phyloP scores from a whole-genome alignment of 2,888 invertebrate genomes.

The Coenonympha glycerion region DNA sequence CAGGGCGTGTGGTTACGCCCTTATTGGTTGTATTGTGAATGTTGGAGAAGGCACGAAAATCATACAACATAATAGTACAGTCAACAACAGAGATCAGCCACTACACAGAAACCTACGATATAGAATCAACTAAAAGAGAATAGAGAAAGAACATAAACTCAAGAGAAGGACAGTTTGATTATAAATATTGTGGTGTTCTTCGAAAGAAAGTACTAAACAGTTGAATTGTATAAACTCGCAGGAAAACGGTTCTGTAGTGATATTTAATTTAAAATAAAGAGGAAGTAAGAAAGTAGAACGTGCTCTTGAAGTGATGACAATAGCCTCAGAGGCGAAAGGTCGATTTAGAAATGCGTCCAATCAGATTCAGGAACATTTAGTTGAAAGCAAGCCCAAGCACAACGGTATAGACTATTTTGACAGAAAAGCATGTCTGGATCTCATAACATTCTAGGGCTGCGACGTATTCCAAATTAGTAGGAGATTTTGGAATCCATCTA shows the following conservation, averaged over 20 bases:
- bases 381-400: constrained; percentile 73
- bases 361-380: constrained; percentile 48
- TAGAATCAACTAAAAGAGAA: constrained; percentile 65
- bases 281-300: constrained; percentile 51
- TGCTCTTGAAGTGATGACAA: constrained; percentile 54
- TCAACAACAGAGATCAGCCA: constrained; percentile 77
- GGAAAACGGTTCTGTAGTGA: constrained; percentile 27
- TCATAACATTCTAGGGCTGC: constrained; percentile 50
- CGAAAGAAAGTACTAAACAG: constrained; percentile 23
- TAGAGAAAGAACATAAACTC: constrained; percentile 41
- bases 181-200: constrained; percentile 41
- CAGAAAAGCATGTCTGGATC: constrained; percentile 58
- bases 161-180: constrained; percentile 35
- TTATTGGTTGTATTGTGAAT: constrained; percentile 73
- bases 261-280: constrained; percentile 42
- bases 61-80: constrained; percentile 75
- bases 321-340: constrained; percentile 46
- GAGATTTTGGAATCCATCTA: constrained; percentile 48
- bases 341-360: constrained; percentile 43
- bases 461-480: constrained; percentile 55
- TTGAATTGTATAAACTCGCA: constrained; percentile 6
- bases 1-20: constrained; percentile 70
- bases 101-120: constrained; percentile 72
- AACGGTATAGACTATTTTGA: constrained; percentile 55
- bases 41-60: constrained; percentile 74